Conservation (phyloP, 2,888 invertebrate species). For the Agonum fuliginosum region DNA sequence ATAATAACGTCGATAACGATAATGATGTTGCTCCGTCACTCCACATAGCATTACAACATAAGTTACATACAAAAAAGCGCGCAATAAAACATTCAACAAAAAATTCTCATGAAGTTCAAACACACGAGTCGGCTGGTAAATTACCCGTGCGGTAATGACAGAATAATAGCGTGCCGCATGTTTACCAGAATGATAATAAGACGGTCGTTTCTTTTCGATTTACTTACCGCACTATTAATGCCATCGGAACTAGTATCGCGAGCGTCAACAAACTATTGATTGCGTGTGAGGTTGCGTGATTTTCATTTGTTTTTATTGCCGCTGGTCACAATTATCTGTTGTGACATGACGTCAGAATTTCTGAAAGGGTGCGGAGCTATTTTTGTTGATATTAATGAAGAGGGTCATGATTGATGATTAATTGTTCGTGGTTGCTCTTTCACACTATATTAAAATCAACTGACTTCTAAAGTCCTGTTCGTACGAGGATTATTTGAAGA, state of each 20-base stretch:
- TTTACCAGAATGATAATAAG: conserved; percentile 15
- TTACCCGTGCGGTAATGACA: not conserved
- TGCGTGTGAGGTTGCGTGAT: conserved; percentile 15
- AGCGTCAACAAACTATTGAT: not conserved
- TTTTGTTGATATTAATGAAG: conserved; percentile 36
- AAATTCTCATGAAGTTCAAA: not conserved
- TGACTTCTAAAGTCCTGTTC: no score
- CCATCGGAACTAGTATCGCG: not conserved
- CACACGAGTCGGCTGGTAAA: not conserved
- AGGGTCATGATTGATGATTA: conserved; percentile 14
- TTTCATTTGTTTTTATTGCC: conserved; percentile 37
- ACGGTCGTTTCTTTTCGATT: conserved; percentile 31
- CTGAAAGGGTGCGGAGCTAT: conserved; percentile 29
- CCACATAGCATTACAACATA: not conserved
- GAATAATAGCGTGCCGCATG: conserved; percentile 13
- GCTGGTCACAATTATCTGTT: conserved; percentile 32
- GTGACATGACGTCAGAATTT: conserved; percentile 33
- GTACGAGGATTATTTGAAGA: no score
- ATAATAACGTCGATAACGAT: no score
- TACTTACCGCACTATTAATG: conserved; percentile 24
- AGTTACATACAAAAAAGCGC: not conserved
- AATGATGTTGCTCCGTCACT: no score
- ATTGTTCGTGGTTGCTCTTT: not conserved
- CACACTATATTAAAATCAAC: no score
- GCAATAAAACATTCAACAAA: not conserved